Evolutionary conservation across 1,140 invertebrate genomes (phyloP), one percentile per base, ranked within the genome.

Genomic region (Conopomorpha cramerella): DNA sequence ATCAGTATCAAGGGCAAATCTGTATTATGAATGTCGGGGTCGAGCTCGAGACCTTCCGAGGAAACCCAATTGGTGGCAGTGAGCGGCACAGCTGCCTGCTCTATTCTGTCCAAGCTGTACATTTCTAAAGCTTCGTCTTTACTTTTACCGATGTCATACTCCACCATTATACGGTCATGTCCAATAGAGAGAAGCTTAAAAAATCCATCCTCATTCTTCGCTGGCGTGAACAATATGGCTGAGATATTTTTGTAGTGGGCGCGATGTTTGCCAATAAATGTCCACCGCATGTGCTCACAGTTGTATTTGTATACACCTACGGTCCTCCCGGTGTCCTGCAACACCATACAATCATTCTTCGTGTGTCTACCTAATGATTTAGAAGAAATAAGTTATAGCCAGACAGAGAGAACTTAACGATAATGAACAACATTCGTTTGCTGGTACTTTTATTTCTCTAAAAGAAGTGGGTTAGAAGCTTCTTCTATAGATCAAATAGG

Each of bases 61-160:
- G n/a, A n/a, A n/a, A n/a, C n/a, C 70, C 70, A 76, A 2, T 46
- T 45, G 10, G 68, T 63, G 25, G 84, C 81, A 29, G 74, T 77
- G 13, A 83, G 51, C 1, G 87, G 86, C 6, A 82, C 51, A 10
- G 82, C 85, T 37, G 71, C 78, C 47, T 85, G 83, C 39, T 89
- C 86, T 18, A 89, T 81, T 42, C 81, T 54, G 41, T 66, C 78
- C 56, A 48, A 41, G 27, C 67, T 67, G 2, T 49, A 32, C 1
- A 74, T 55, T 31, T 67, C 57, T 23, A 74, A 38, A 32, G 49
- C 59, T 15, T 55, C 56, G 13, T 65, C 53, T 11, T 49, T 77
- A 68, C 80, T 83, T n/a, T 71, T 60, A 8, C 77, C 73, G 25
- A 88, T 65, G 45, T 88, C 81, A 50, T 90, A 91, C 62, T 88